Percentiles rank a stretch among this genome's conserved stretches.
These are phyloP conservation scores for Eciton burchellii DNA, from an alignment of 1,140 invertebrate species.

Conservation along the genomic window DNA sequence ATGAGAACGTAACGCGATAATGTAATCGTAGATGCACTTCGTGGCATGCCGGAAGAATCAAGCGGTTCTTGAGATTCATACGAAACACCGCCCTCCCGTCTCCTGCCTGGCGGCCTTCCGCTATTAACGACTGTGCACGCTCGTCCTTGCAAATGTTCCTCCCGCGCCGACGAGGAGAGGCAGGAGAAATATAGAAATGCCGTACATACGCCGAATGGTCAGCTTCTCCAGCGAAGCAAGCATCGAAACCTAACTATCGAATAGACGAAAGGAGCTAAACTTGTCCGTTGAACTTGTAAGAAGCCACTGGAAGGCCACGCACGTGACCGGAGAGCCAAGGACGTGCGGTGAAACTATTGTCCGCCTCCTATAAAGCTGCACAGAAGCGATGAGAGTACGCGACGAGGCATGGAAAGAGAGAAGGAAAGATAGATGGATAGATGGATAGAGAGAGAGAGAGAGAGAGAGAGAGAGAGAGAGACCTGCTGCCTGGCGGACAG, in stretches of 20 bases:
- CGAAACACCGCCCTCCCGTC: neutral
- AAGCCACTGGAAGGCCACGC: constrained; percentile 72
- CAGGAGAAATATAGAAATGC: constrained; percentile 59
- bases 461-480: neutral
- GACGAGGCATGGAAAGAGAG: constrained; percentile 47
- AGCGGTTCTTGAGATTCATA: neutral
- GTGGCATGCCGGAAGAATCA: neutral
- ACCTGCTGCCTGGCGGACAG: constrained; percentile 45
- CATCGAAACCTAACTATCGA: constrained; percentile 73
- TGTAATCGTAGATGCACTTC: neutral
- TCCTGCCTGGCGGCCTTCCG: neutral
- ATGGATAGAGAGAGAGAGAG: constrained; percentile 7
- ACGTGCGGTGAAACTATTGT: constrained; percentile 74
- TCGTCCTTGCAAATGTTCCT: constrained; percentile 17
- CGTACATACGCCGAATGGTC: constrained; percentile 60
- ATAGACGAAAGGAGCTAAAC: constrained; percentile 72
- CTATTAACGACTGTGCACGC: constrained; percentile 41
- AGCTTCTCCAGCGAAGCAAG: constrained; percentile 55
- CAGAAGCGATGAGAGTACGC: constrained; percentile 53
- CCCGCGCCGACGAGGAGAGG: constrained; percentile 16
- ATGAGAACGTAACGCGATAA: neutral
- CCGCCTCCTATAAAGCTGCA: constrained; percentile 63
- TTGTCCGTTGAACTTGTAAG: constrained; percentile 76
- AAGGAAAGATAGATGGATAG: constrained; percentile 4
- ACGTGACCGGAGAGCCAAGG: constrained; percentile 76